phyloP scores from a whole-genome alignment of 2,888 invertebrate species.

The Mayetiola destructor region DNA sequence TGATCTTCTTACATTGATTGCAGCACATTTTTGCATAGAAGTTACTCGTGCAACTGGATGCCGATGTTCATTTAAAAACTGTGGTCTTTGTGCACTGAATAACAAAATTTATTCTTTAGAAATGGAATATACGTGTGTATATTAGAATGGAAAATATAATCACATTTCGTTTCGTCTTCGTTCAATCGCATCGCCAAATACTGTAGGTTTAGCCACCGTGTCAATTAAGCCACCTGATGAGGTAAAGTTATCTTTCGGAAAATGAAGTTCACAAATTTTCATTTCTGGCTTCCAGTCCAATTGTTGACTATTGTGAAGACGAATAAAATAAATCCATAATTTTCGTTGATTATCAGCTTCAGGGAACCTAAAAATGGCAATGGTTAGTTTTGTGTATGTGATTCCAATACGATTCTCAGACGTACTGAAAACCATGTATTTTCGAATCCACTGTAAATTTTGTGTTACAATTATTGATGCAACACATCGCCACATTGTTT shows the following conservation, averaged over 20 bases:
- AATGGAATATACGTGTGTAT: background rate
- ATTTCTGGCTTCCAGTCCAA: background rate
- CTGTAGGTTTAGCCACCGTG: background rate
- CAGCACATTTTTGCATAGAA: too few species aligned
- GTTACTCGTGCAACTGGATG: too few species aligned
- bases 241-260: background rate
- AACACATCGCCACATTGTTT: background rate
- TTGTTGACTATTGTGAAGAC: background rate
- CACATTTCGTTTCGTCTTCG: background rate
- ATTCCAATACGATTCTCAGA: background rate
- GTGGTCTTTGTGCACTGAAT: too few species aligned
- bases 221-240: background rate
- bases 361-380: background rate
- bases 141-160: background rate
- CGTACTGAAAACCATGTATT: background rate
- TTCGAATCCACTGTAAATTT: background rate
- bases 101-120: too few species aligned
- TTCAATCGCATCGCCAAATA: background rate
- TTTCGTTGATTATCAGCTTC: background rate
- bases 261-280: background rate
- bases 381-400: background rate
- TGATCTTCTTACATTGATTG: too few species aligned
- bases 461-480: background rate
- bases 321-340: background rate
- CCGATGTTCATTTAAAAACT: too few species aligned